Percentiles rank a stretch among this genome's conserved stretches.
phyloP scores from a whole-genome alignment of 2,888 invertebrate species.

The Nomada ruficornis region DNA sequence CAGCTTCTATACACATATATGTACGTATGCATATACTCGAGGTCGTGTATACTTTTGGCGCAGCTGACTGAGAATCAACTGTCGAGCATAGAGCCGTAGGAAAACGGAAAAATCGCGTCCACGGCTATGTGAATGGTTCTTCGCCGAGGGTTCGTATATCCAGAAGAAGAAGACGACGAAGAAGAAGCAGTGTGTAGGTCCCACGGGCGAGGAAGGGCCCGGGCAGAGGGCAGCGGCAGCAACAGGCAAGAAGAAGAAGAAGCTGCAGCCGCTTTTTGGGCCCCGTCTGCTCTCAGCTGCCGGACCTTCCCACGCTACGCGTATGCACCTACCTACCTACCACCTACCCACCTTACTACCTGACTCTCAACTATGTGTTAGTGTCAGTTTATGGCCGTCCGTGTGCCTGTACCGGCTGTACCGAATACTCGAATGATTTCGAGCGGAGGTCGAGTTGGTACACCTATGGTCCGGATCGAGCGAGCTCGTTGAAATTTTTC shows the following conservation, averaged over 20 bases:
- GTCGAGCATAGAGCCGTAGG: background rate
- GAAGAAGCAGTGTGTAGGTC: conserved; percentile 59
- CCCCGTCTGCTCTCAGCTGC: conserved; percentile 79
- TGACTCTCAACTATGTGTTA: conserved; percentile 69
- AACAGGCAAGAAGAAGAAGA: conserved; percentile 71
- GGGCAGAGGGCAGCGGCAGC: conserved; percentile 64
- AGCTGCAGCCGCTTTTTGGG: conserved; percentile 78
- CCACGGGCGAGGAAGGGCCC: conserved; percentile 58
- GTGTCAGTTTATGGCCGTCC: conserved; percentile 41
- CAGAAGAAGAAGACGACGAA: conserved; percentile 32
- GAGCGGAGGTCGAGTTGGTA: background rate
- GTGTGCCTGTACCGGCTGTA: conserved; percentile 33
- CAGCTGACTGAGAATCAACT: conserved; percentile 37
- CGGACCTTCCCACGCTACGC: conserved; percentile 83
- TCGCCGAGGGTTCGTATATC: conserved; percentile 42
- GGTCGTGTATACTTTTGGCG: background rate
- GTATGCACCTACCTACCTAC: conserved; percentile 75
- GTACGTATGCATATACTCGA: background rate
- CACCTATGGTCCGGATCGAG: background rate
- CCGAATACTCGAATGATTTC: conserved; percentile 38
- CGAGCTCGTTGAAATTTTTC: background rate
- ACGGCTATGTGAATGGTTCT: conserved; percentile 41
- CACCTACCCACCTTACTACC: conserved; percentile 77
- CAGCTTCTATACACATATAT: background rate
- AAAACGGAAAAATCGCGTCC: conserved; percentile 50